These are phyloP conservation scores for Aleiodes sp. DNA, from an alignment of 1,140 invertebrate species.

Conservation along the genomic window DNA sequence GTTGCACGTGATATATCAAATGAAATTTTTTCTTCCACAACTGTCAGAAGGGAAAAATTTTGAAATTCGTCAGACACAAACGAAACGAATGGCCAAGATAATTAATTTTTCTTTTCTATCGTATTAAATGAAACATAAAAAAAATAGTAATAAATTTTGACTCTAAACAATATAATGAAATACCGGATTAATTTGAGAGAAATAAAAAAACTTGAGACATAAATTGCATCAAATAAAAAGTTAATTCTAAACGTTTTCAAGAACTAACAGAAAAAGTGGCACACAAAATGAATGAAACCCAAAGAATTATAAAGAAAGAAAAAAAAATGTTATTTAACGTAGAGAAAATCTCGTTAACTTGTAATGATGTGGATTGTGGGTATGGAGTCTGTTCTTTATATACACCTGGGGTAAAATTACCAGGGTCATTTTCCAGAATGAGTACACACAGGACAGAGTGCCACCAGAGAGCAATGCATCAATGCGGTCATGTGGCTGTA, in stretches of 20 bases:
- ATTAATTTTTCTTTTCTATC: no score
- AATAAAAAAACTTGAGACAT: no score
- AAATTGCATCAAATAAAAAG: no score
- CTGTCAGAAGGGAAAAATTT: no score
- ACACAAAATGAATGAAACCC: background rate
- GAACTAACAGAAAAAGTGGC: background rate
- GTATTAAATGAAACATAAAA: no score
- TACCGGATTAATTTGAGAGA: no score
- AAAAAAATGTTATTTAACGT: background rate
- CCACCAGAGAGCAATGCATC: slow-evolving; percentile 24
- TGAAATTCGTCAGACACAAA: no score
- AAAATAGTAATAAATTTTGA: no score
- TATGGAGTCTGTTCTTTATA: slow-evolving; percentile 19
- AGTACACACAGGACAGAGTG: background rate
- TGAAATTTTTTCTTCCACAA: no score
- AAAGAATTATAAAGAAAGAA: background rate
- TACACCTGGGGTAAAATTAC: slow-evolving; percentile 21
- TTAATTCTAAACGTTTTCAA: background rate
- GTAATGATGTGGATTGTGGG: slow-evolving; percentile 9
- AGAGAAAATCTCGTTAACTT: background rate
- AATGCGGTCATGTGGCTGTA: slow-evolving; percentile 8
- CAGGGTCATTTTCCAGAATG: slow-evolving; percentile 26
- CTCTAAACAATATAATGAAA: no score
- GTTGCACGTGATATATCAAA: no score
- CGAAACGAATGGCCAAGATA: no score